These are phyloP conservation scores for Scortum barcoo DNA, from an alignment of 2,113 vertebrate species.

Conservation along the genomic window DNA sequence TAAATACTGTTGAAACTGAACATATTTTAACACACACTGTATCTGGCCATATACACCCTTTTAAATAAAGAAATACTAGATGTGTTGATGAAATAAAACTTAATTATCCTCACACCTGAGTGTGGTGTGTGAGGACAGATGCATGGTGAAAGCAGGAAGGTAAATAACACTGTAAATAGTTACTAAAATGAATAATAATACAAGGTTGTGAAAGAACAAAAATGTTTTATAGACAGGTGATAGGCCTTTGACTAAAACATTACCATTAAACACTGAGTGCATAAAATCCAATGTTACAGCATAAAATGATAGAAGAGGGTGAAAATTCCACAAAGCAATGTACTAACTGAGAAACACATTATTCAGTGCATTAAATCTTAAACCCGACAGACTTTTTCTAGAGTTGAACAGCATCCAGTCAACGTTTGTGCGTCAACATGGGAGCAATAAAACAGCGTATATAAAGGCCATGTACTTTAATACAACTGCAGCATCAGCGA, in stretches of 20 bases:
- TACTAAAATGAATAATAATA: not conserved
- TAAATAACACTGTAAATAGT: not conserved
- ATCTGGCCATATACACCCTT: not conserved
- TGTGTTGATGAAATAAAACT: not conserved
- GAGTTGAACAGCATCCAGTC: conserved; percentile 46
- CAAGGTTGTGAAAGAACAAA: not conserved
- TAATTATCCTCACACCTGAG: not conserved
- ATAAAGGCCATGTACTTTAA: conserved; percentile 40
- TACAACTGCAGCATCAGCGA: conserved; percentile 69
- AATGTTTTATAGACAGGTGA: not conserved
- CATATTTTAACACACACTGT: not conserved
- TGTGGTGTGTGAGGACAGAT: not conserved
- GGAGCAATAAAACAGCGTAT: not conserved
- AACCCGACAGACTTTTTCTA: conserved; percentile 21
- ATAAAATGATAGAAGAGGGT: not conserved
- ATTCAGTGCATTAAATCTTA: not conserved
- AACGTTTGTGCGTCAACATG: conserved; percentile 38
- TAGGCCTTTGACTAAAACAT: not conserved
- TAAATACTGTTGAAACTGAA: not conserved
- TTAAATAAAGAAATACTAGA: not conserved
- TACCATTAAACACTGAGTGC: no score
- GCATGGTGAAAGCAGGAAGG: not conserved
- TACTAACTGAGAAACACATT: no score
- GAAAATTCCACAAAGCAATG: not conserved
- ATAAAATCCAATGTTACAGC: not conserved